phyloP scores from a whole-genome alignment of 2,888 invertebrate genomes.

The Lobophora halterata region DNA sequence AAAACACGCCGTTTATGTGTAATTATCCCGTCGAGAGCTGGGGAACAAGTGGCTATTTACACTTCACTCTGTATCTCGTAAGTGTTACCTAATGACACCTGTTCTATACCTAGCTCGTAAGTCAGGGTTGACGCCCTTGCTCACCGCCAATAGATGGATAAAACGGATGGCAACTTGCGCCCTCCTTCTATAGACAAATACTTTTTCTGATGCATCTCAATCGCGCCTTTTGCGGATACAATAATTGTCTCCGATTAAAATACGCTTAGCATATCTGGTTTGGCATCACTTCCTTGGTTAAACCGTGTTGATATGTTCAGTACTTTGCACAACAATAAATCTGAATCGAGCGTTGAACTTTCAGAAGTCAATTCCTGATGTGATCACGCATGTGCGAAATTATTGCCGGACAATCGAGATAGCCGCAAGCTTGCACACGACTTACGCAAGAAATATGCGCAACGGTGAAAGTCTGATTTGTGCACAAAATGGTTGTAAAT shows the following conservation, averaged over 20 bases:
- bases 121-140: constrained; percentile 15
- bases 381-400: constrained; percentile 29
- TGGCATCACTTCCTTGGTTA: constrained; percentile 1
- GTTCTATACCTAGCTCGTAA: constrained; percentile 21
- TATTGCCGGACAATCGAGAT: constrained; percentile 17
- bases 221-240: background rate
- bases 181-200: constrained; percentile 1
- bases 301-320: background rate
- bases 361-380: constrained; percentile 21
- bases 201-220: constrained; percentile 4
- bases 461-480: constrained; percentile 29
- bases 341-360: constrained; percentile 25
- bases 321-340: constrained; percentile 2
- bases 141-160: constrained; percentile 2
- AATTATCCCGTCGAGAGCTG: constrained; percentile 15
- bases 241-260: constrained; percentile 1
- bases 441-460: constrained; percentile 22
- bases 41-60: constrained; percentile 24
- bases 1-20: constrained; percentile 9
- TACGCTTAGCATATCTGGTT: background rate
- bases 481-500: constrained; percentile 3
- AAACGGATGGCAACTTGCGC: too few species aligned
- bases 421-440: constrained; percentile 6
- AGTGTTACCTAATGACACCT: constrained; percentile 44
- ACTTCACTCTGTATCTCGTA: constrained; percentile 25